Evolutionary conservation across 2,113 vertebrate species (phyloP).

Genomic region (Grus americana): DNA sequence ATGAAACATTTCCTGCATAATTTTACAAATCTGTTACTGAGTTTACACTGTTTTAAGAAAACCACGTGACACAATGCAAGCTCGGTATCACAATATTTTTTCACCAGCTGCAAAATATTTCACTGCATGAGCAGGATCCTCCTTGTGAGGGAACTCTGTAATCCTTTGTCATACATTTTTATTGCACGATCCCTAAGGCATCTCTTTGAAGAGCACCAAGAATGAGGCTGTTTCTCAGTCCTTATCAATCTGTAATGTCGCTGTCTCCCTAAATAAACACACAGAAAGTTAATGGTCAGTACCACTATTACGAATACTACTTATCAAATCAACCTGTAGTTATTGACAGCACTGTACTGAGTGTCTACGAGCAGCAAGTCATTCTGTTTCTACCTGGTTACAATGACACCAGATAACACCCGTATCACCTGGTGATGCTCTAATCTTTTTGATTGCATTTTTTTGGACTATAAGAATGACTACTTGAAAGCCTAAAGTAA

Average conservation of each 20-base stretch:
- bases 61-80: neutral
- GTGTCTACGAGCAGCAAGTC: neutral
- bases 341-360: neutral
- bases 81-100: neutral
- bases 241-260: neutral
- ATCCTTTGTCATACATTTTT: neutral
- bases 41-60: neutral
- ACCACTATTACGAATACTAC: neutral
- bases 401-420: neutral
- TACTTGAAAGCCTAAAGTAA: neutral
- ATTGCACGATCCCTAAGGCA: neutral
- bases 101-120: neutral
- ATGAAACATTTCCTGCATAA: neutral
- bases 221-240: neutral
- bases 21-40: neutral
- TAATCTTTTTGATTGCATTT: neutral
- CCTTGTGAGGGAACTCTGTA: neutral
- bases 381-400: neutral
- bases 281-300: neutral
- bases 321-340: neutral
- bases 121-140: neutral
- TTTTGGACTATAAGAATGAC: neutral
- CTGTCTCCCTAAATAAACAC: neutral
- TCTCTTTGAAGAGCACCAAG: neutral
- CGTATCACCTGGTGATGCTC: neutral